Base-by-base conservation (phyloP, 2,888 invertebrate genomes). In the Geophilus truncorum region DNA sequence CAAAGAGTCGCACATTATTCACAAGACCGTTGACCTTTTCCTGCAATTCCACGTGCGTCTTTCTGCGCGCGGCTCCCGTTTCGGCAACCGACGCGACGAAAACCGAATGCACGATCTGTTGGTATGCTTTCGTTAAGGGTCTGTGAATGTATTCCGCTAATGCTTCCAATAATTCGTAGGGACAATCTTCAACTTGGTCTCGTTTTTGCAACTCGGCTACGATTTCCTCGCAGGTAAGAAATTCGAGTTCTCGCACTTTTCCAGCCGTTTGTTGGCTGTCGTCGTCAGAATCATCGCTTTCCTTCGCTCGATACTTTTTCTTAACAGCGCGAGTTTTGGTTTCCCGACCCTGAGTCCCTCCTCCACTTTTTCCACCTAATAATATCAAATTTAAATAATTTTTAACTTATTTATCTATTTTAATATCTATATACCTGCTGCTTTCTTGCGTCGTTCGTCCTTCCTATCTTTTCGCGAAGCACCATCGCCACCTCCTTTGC, bases 321-420 rank as follows among this genome's bases (percentile, higher is more conserved):
- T 97, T 97, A 0, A 93, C 93, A 1, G 96, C 93, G 86, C 95
- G 97, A 0, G 95, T 97, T 89, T 96, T 97, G 0, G 96, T 96
- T 89, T 98, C 97, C 51, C 97, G 90, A 0, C 97, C 97, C 85
- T 97, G 97, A 12, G 93, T 91, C 0, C 97, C 97, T 18, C 97
- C 96, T 15, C 97, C 97, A 78, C 92, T 92, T 89, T 96, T 97
- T 0, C 95, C 95, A 30, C 92, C 83, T 82, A 34, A 77, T 62
- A n/a, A n/a, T n/a, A n/a, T n/a, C n/a, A n/a, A n/a, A n/a, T n/a
- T n/a, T n/a, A n/a, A n/a, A n/a, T n/a, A n/a, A n/a, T n/a, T n/a
- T n/a, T n/a, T n/a, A n/a, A n/a, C 9, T 45, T 45, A 7, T 10
- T 78, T 78, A 9, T 25, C 10, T 62, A 25, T 23, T 23, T 5